Base-by-base conservation (phyloP, 2,113 vertebrate genomes). In the Chionis minor region DNA sequence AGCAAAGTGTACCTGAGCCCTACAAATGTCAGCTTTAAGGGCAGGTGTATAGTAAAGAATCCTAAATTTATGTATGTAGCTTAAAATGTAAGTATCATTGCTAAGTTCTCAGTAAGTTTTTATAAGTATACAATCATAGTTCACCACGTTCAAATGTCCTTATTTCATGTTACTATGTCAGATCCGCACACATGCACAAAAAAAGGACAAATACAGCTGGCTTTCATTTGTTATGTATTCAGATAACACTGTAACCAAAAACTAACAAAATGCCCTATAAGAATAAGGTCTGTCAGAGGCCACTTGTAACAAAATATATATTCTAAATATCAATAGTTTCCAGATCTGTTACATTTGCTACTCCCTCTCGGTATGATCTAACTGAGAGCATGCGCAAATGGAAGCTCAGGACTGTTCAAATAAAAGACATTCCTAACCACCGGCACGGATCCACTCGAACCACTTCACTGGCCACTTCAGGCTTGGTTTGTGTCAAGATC, bases 401-500 rank as follows among this genome's bases (percentile, higher is more conserved):
- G 44, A 28, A 63, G 35, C 33, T 47, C 28, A 1, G 15, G 33
- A 8, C 19, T 12, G 12, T 18, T 86, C 2, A 49, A 18, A 55
- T 1, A 4, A 83, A 44, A 8, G 55, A 1, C 24, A 3, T 17
- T 79, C 56, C 42, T 47, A 47, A 0, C 0, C 0, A 0, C 42
- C 2, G 0, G 14, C 45, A 71, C 4, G 30, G 52, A 87, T 49
- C 33, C 70, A 38, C n/a, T 61, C 0, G 0, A 90, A 51, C 19
- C 42, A 23, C n/a, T 61, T 14, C 72, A 21, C 19, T 1, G 5
- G 32, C 42, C 73, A 2, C 42, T 26, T 55, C 63, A 27, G 0
- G 1, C 59, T 14, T 19, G 81, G 32, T 8, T 5, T 67, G 52
- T 30, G 61, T 35, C 81, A 55, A 74, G 52, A 24, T 92, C 45